phyloP scores from a whole-genome alignment of 2,888 invertebrate genomes.

The Eurytoma adleriae region DNA sequence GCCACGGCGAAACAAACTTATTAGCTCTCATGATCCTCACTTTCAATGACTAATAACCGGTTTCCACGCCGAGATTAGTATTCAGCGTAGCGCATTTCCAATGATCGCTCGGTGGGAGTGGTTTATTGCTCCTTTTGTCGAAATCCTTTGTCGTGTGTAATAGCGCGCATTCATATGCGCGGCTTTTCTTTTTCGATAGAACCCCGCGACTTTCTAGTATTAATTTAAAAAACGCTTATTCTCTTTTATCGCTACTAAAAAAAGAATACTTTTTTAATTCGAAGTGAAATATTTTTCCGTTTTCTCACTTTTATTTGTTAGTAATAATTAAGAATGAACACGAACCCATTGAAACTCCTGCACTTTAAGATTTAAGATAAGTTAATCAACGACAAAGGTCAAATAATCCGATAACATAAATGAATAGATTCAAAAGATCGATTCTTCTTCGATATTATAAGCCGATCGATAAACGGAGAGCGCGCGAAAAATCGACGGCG shows the following conservation, averaged over 20 bases:
- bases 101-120: slow-evolving; percentile 54
- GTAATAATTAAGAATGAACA: too few species aligned
- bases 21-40: slow-evolving; percentile 61
- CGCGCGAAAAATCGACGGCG: too few species aligned
- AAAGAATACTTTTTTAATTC: neutral
- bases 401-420: too few species aligned
- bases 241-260: neutral
- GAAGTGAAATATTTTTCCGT: neutral
- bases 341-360: neutral
- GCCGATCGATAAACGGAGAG: too few species aligned
- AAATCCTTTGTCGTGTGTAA: slow-evolving; percentile 54
- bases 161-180: slow-evolving; percentile 13
- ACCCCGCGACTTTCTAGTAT: slow-evolving; percentile 41
- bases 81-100: slow-evolving; percentile 55
- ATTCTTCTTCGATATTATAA: too few species aligned
- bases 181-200: slow-evolving; percentile 21
- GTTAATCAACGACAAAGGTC: too few species aligned
- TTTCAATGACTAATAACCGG: slow-evolving; percentile 62
- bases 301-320: neutral
- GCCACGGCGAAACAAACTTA: slow-evolving; percentile 58
- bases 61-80: slow-evolving; percentile 61
- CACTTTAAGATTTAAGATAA: neutral
- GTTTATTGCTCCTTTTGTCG: slow-evolving; percentile 50
- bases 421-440: too few species aligned
- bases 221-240: slow-evolving; percentile 34